Percentiles rank a stretch among this genome's conserved stretches.
Conservation (phyloP, 2,113 vertebrate genomes). For the Brienomyrus longianalis region DNA sequence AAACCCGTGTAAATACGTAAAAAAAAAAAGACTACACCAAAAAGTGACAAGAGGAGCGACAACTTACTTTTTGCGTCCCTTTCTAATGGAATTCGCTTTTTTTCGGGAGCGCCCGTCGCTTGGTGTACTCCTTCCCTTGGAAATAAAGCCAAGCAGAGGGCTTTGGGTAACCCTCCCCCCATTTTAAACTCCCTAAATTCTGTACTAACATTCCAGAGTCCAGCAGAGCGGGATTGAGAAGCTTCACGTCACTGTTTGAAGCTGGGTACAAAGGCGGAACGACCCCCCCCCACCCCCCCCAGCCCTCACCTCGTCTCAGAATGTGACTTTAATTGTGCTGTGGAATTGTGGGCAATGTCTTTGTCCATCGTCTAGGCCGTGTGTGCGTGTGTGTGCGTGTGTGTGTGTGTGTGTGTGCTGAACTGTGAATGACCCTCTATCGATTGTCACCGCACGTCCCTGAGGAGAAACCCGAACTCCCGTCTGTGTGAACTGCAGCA, state of each 20-base stretch:
- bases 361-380: background rate
- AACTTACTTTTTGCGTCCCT: background rate
- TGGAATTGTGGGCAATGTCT: slow-evolving; percentile 13
- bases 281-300: background rate
- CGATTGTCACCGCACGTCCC: slow-evolving; percentile 32
- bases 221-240: background rate
- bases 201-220: slow-evolving; percentile 11
- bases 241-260: slow-evolving; percentile 15
- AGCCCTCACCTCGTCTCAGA: background rate
- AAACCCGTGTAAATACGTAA: background rate
- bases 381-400: background rate
- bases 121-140: background rate
- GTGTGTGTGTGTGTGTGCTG: slow-evolving; percentile 5
- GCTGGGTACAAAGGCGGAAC: slow-evolving; percentile 10
- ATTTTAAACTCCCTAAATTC: slow-evolving; percentile 20
- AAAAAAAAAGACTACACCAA: background rate
- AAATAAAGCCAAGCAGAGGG: slow-evolving; percentile 27
- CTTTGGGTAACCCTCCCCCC: slow-evolving; percentile 39
- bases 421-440: slow-evolving; percentile 32
- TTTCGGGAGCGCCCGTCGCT: background rate
- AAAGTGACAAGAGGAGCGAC: background rate
- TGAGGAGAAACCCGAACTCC: background rate
- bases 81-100: background rate
- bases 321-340: slow-evolving; percentile 25
- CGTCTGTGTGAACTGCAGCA: background rate